A percentile compares a stretch with the other conserved stretches of the same genome.
These are phyloP conservation scores for Callyntrura guangdongensis DNA, from an alignment of 2,888 invertebrate genomes.

Conservation along the genomic window DNA sequence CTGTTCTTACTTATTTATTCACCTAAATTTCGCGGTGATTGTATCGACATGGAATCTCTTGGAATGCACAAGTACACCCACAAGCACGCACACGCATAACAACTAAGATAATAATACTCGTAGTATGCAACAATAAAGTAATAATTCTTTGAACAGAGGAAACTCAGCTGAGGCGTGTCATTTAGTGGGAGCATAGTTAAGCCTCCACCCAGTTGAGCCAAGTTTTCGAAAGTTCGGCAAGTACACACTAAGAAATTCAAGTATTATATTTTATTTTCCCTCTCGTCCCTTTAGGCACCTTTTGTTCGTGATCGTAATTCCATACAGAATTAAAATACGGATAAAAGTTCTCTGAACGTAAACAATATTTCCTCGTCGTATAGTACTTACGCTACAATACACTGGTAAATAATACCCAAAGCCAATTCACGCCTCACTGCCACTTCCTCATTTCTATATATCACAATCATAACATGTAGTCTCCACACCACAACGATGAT, in stretches of 20 bases:
- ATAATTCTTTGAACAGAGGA: too few species aligned
- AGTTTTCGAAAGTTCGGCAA: background rate
- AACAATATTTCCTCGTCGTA: constrained; percentile 30
- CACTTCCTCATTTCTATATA: constrained; percentile 45
- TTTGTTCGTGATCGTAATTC: constrained; percentile 35
- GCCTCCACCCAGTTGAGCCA: background rate
- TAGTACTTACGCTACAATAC: constrained; percentile 42
- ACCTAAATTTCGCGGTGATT: too few species aligned
- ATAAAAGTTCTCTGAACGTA: constrained; percentile 18
- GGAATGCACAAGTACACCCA: too few species aligned
- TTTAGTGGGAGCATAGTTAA: too few species aligned
- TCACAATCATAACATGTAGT: background rate
- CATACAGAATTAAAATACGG: constrained; percentile 43
- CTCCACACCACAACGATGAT: background rate
- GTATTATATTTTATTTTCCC: background rate
- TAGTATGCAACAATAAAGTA: too few species aligned
- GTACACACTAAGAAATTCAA: constrained; percentile 8
- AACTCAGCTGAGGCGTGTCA: background rate
- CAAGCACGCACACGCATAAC: too few species aligned
- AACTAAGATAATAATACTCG: too few species aligned
- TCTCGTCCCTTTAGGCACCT: constrained; percentile 12
- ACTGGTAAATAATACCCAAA: constrained; percentile 68
- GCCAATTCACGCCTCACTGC: constrained; percentile 71
- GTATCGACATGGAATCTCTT: too few species aligned
- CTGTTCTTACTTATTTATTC: too few species aligned